These are phyloP conservation scores for Scaptodrosophila lebanonensis DNA, from an alignment of 1,140 invertebrate genomes.

Conservation along the genomic window DNA sequence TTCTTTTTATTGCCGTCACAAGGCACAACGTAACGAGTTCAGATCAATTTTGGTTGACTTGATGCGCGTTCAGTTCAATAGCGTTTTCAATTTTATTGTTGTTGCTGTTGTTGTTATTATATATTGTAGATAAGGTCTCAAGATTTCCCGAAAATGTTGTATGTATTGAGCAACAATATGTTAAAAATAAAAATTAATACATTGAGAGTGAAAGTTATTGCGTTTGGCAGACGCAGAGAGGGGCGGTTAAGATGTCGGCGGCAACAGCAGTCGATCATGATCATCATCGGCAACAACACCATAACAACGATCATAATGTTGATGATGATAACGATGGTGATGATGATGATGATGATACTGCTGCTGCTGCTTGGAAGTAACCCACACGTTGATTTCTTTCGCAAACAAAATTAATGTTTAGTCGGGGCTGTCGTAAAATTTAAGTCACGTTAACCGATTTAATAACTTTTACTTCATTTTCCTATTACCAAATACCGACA, in stretches of 20 bases:
- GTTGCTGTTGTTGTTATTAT: conserved; percentile 22
- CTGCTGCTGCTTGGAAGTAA: conserved; percentile 14
- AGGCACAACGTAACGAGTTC: conserved; percentile 68
- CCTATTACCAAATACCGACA: conserved; percentile 66
- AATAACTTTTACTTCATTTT: conserved; percentile 33
- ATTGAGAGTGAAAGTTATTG: conserved; percentile 77
- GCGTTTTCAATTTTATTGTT: conserved; percentile 51
- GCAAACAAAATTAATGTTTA: conserved; percentile 23
- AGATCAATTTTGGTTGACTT: conserved; percentile 73
- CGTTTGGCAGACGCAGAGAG: conserved; percentile 55
- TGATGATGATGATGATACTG: conserved; percentile 14
- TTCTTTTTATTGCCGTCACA: conserved; percentile 70
- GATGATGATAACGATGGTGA: conserved; percentile 25
- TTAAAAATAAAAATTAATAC: conserved; percentile 76
- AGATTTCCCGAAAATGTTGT: conserved; percentile 45
- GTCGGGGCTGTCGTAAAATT: conserved; percentile 2
- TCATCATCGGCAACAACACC: conserved; percentile 6
- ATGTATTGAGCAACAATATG: conserved; percentile 67
- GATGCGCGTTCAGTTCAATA: conserved; percentile 54
- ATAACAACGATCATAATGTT: conserved; percentile 24
- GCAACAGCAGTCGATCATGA: conserved; percentile 59
- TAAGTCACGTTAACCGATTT: conserved; percentile 66
- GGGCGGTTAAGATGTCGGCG: too few relatives aligned
- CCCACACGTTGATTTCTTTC: conserved; percentile 54
- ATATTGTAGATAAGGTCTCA: conserved; percentile 31